Base-by-base conservation (phyloP, 2,113 vertebrate genomes). In the Leucosticte australis region DNA sequence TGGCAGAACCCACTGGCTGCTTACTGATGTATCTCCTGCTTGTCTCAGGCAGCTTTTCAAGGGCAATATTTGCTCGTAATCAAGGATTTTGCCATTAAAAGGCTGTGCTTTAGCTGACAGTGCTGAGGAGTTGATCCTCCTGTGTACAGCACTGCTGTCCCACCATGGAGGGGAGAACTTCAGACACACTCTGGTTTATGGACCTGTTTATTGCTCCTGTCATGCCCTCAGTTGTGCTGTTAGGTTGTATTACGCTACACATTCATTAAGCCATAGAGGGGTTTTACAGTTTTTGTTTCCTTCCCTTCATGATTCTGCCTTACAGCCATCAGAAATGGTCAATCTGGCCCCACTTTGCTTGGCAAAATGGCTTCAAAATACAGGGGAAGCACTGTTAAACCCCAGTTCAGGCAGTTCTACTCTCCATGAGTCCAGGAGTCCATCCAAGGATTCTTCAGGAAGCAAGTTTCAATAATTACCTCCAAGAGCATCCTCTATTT, bases 191-290 rank as follows among this genome's bases (percentile, higher is more conserved):
- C 52, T 19, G 9, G 5, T 62, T 33, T 37, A 37, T 28, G 46
- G 44, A 68, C 11, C 39, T 60, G 11, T 49, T 65, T 53, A 39
- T 31, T 74, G 37, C 10, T 84, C 46, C 49, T 73, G 20, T 50
- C 7, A 0, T 33, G n/a, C 23, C 42, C 76, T 60, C 11, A 12
- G 1, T 13, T 42, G 30, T 6, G 1, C 65, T 35, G 12, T 23
- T 94, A 30, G 28, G 23, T 47, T 91, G 23, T n/a, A 4, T 46
- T 74, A 64, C 7, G 5, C 8, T 15, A 13, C 6, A 1, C n/a
- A 28, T 41, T 59, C 30, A 46, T 28, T 67, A 42, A 53, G 27
- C 35, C 28, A 28, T 8, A 21, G 62, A 20, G 4, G 7, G 18
- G 24, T 57, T 65, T 39, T 12, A 2, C 14, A 31, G 27, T 3